Conservation (phyloP, 37 sponge, comb jelly and placozoan species). For the Tethya wilhelma region DNA sequence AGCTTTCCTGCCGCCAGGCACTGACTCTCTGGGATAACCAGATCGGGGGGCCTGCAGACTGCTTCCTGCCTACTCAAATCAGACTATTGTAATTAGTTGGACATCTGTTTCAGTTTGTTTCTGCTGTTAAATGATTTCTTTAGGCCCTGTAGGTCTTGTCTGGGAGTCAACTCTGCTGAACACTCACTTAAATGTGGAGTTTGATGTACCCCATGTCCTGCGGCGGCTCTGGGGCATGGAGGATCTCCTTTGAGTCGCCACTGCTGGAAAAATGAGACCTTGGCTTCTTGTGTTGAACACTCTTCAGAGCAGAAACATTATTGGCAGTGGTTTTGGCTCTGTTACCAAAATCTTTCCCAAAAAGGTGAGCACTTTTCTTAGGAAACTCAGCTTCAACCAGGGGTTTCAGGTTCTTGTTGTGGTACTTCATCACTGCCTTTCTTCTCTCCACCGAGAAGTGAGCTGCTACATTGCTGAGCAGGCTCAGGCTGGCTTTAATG, state of each 20-base stretch:
- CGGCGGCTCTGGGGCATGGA: slow-evolving; percentile 48
- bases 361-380: slow-evolving; percentile 14
- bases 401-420: slow-evolving; percentile 15
- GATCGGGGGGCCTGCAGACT: too few relatives aligned
- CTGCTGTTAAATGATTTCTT: too few relatives aligned
- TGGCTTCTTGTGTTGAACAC: background rate
- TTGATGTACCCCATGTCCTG: slow-evolving; percentile 20
- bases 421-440: slow-evolving; percentile 19
- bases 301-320: slow-evolving; percentile 21
- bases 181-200: too few relatives aligned
- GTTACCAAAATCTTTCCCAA: slow-evolving; percentile 25
- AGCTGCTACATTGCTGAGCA: slow-evolving; percentile 29
- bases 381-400: slow-evolving; percentile 26
- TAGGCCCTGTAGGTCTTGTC: too few relatives aligned
- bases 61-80: too few relatives aligned
- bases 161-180: too few relatives aligned
- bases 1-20: too few relatives aligned
- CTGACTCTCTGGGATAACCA: too few relatives aligned
- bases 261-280: slow-evolving; percentile 17
- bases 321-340: slow-evolving; percentile 13
- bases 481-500: background rate
- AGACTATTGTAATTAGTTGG: too few relatives aligned
- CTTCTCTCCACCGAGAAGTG: slow-evolving; percentile 35
- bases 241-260: slow-evolving; percentile 15
- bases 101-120: too few relatives aligned